These are phyloP conservation scores for Hipparchia semele DNA, from an alignment of 2,888 invertebrate species.

Conservation along the genomic window DNA sequence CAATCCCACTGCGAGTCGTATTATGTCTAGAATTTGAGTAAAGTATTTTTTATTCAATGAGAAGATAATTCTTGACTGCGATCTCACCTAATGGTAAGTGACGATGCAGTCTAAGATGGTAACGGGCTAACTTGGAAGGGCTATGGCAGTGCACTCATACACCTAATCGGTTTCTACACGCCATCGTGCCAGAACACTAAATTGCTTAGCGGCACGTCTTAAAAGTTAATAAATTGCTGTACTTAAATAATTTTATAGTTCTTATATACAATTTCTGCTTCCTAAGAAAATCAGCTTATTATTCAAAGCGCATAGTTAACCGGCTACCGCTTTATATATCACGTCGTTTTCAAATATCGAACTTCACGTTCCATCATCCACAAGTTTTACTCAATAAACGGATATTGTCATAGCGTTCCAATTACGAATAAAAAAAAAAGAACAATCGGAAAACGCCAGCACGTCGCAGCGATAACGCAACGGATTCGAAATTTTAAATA, in stretches of 20 bases:
- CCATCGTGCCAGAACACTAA: no score
- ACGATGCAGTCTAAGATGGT: no score
- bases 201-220: no score
- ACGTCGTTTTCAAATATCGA: slow-evolving; percentile 7
- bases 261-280: not conserved
- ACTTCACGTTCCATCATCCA: not conserved
- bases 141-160: no score
- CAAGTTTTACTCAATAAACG: slow-evolving; percentile 33
- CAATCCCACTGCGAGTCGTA: not conserved
- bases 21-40: not conserved
- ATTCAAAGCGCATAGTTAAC: not conserved
- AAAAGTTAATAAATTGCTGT: no score
- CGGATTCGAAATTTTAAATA: slow-evolving; percentile 83
- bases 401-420: slow-evolving; percentile 46
- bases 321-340: slow-evolving; percentile 12
- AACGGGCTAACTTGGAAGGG: no score
- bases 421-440: slow-evolving; percentile 47
- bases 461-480: slow-evolving; percentile 80
- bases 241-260: no score
- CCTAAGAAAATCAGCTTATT: not conserved
- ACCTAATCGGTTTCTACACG: no score
- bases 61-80: no score
- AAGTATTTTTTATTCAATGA: not conserved
- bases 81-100: no score
- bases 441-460: slow-evolving; percentile 79